Percentiles rank a stretch among this genome's conserved stretches.
Conservation (phyloP, 2,888 invertebrate species). For the Ennomos erosarius region DNA sequence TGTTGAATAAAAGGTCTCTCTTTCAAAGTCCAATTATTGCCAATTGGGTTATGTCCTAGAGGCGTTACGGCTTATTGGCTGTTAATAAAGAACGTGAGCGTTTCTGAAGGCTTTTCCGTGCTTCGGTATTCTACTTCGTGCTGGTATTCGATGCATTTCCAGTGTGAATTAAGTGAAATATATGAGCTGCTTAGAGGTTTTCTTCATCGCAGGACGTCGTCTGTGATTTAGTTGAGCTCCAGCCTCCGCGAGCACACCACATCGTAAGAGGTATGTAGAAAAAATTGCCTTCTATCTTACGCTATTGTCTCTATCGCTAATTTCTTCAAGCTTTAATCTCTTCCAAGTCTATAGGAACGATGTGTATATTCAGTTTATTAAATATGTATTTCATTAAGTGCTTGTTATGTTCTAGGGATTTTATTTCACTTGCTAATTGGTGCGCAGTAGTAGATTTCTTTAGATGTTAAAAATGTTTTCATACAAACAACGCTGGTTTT, state of each 20-base stretch:
- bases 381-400: slow-evolving; percentile 32
- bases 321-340: slow-evolving; percentile 18
- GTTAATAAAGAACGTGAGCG: slow-evolving; percentile 58
- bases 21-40: slow-evolving; percentile 39
- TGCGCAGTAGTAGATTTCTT: slow-evolving; percentile 7
- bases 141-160: slow-evolving; percentile 55
- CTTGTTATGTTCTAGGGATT: slow-evolving; percentile 29
- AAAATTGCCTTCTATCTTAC: slow-evolving; percentile 1
- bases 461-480: background rate
- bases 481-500: no score
- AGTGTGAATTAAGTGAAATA: slow-evolving; percentile 39
- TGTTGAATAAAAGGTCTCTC: slow-evolving; percentile 26
- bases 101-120: slow-evolving; percentile 56
- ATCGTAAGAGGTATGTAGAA: slow-evolving; percentile 42
- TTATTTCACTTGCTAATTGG: slow-evolving; percentile 34
- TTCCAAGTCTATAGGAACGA: slow-evolving; percentile 5
- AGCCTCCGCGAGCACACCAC: slow-evolving; percentile 43
- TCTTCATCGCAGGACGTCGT: slow-evolving; percentile 30
- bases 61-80: slow-evolving; percentile 51
- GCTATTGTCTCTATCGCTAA: slow-evolving; percentile 3
- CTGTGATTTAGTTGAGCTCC: slow-evolving; percentile 48
- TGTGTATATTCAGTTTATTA: slow-evolving; percentile 25
- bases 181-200: slow-evolving; percentile 41
- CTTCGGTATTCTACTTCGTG: slow-evolving; percentile 56
- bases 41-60: slow-evolving; percentile 30